These are phyloP conservation scores for Mesocricetus auratus DNA, from an alignment of 2,113 vertebrate species.

Conservation along the genomic window DNA sequence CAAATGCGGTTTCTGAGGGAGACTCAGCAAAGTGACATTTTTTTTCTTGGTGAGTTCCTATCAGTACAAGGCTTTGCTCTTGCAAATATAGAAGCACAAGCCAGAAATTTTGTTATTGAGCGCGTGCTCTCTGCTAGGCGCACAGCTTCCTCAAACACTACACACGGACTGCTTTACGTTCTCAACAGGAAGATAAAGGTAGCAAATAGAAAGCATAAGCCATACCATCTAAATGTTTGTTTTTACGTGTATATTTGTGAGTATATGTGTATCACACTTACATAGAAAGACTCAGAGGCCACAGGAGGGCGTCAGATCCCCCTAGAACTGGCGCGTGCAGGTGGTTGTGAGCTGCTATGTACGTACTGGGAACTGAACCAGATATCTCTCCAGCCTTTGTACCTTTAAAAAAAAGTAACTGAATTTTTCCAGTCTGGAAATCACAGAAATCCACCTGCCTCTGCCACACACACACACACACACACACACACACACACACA, in stretches of 20 bases:
- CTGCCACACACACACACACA: too few species aligned
- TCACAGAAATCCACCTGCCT: not conserved
- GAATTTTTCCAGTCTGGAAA: not conserved
- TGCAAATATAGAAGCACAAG: not conserved
- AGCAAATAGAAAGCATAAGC: not conserved
- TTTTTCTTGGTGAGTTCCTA: constrained; percentile 26
- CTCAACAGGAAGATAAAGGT: not conserved
- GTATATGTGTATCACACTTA: not conserved
- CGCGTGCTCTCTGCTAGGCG: not conserved
- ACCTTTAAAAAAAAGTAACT: not conserved
- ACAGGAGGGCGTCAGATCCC: not conserved
- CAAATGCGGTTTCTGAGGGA: constrained; percentile 21
- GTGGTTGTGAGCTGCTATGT: not conserved
- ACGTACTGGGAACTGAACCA: not conserved
- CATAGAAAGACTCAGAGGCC: not conserved
- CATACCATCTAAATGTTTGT: not conserved
- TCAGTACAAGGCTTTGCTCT: not conserved
- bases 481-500: too few species aligned
- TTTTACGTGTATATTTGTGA: not conserved
- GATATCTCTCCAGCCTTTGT: not conserved
- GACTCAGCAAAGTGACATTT: constrained; percentile 2
- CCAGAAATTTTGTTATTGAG: not conserved
- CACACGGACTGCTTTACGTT: not conserved
- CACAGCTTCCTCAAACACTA: not conserved
- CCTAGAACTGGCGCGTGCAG: too few species aligned